Evolutionary conservation across 2,888 invertebrate genomes (phyloP), one percentile per base, ranked within the genome.

Genomic region (Phalangium opilio): DNA sequence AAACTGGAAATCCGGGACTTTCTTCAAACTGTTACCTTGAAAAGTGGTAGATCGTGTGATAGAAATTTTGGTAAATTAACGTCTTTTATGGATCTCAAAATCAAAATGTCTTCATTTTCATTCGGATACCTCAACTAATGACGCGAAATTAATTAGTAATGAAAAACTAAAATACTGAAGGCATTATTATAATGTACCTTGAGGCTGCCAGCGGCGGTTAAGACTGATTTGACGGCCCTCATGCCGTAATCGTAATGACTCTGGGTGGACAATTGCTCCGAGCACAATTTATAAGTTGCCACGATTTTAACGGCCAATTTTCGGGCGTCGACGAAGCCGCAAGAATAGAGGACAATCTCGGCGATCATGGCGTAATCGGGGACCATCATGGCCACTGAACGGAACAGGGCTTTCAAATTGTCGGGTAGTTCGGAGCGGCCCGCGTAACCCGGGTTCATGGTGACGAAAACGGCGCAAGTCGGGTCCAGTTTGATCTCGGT

Each of bases 231-330:
- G 18, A 70, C 69, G 33, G 69, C 70, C 48, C 70, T 58, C 70
- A 70, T 70, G 42, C 69, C 69, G 50, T 70, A 69, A 59, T 70
- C 70, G 51, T 70, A 70, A 55, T 70, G 70, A 55, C 64, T 64
- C 55, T 70, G 70, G 12, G 66, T 67, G 3, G 68, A 68, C 51
- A 70, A 57, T 59, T 70, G 69, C 55, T 70, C 70, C 1, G 69
- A 68, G 55, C 70, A 70, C 49, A 70, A 56, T 19, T 67, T 57
- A 58, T 70, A 70, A 3, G 68, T 67, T 17, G 69, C 68, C 38
- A 69, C 69, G 49, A 70, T 69, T 58, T 70, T 70, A 4, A 69
- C 64, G 7, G 69, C 65, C 43, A 70, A 56, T 0, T 67, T 67
- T 15, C 68, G 60, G 32, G 69, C 69, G 50, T 63, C 61, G 14